Evolutionary conservation across 2,888 invertebrate species (phyloP).

Genomic region (Microchrysa polita): DNA sequence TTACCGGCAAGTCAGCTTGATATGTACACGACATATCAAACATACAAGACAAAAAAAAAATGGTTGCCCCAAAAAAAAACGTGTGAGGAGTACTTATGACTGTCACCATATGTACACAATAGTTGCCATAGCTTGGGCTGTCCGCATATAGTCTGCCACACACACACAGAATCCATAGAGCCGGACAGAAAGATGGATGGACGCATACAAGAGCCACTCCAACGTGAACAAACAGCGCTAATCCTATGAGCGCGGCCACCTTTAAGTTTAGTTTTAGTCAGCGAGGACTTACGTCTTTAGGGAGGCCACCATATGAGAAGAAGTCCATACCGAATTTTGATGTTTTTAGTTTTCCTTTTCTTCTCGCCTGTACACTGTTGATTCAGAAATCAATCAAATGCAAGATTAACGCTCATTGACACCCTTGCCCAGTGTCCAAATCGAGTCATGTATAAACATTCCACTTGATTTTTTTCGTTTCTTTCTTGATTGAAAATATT

Average conservation of each 20-base stretch:
- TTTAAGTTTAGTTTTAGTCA: conserved; percentile 15
- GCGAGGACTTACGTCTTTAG: conserved; percentile 13
- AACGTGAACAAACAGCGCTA: conserved; percentile 43
- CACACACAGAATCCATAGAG: conserved; percentile 2
- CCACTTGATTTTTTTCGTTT: conserved; percentile 38
- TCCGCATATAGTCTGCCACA: too few relatives aligned
- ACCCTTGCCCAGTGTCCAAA: conserved; percentile 20
- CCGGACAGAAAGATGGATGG: conserved; percentile 21
- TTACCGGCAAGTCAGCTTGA: conserved; percentile 41
- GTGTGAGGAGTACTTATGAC: conserved; percentile 38
- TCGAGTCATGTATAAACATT: conserved; percentile 37
- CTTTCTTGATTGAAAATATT: conserved; percentile 13
- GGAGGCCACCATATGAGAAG: conserved; percentile 44
- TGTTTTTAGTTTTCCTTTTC: not conserved
- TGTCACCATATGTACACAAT: conserved; percentile 30
- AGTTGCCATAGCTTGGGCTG: not conserved
- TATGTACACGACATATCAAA: conserved; percentile 32
- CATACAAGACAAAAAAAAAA: not conserved
- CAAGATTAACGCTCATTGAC: conserved; percentile 42
- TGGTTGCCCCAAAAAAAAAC: not conserved
- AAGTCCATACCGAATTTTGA: conserved; percentile 44
- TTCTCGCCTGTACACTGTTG: too few relatives aligned
- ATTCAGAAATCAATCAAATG: conserved; percentile 41
- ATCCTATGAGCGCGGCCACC: conserved; percentile 38
- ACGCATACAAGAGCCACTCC: conserved; percentile 39